A percentile compares a stretch with the other conserved stretches of the same genome.
Conservation (phyloP, 2,797 vertebrate species). For the Bryconaethiops microstoma region DNA sequence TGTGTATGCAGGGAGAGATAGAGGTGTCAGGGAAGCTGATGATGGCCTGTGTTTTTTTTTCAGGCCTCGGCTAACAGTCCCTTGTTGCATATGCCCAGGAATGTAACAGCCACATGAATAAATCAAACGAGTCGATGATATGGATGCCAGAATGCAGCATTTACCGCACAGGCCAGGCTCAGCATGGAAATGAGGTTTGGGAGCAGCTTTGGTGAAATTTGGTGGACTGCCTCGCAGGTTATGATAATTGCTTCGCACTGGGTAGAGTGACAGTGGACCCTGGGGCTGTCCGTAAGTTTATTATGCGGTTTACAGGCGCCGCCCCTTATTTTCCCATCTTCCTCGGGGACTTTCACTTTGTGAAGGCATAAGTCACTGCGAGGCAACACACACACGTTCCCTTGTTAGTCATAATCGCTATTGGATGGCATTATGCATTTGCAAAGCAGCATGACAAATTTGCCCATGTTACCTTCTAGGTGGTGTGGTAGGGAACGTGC, state of each 20-base stretch:
- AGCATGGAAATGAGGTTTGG: slow-evolving; percentile 50
- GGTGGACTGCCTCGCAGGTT: slow-evolving; percentile 49
- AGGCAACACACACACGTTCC: slow-evolving; percentile 38
- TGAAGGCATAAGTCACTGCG: slow-evolving; percentile 41
- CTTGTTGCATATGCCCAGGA: slow-evolving; percentile 40
- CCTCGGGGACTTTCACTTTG: slow-evolving; percentile 34
- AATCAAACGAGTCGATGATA: slow-evolving; percentile 61
- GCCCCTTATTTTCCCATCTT: slow-evolving; percentile 42
- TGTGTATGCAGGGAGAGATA: slow-evolving; percentile 32
- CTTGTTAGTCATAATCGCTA: slow-evolving; percentile 52
- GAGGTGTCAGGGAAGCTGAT: slow-evolving; percentile 36
- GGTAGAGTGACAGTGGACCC: slow-evolving; percentile 62
- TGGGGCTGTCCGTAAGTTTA: slow-evolving; percentile 46
- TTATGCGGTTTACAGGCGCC: slow-evolving; percentile 50
- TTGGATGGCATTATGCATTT: slow-evolving; percentile 31
- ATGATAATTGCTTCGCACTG: slow-evolving; percentile 54
- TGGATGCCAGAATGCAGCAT: slow-evolving; percentile 42
- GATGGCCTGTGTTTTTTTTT: neutral
- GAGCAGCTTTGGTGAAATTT: slow-evolving; percentile 49
- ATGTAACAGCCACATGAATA: slow-evolving; percentile 64
- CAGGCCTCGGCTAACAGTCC: slow-evolving; percentile 17
- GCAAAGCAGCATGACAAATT: slow-evolving; percentile 35
- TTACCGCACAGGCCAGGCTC: slow-evolving; percentile 44
- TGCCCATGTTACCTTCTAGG: slow-evolving; percentile 35
- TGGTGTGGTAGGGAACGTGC: neutral